phyloP scores from a whole-genome alignment of 2,888 invertebrate species.

The Drosophila flavopinicola region DNA sequence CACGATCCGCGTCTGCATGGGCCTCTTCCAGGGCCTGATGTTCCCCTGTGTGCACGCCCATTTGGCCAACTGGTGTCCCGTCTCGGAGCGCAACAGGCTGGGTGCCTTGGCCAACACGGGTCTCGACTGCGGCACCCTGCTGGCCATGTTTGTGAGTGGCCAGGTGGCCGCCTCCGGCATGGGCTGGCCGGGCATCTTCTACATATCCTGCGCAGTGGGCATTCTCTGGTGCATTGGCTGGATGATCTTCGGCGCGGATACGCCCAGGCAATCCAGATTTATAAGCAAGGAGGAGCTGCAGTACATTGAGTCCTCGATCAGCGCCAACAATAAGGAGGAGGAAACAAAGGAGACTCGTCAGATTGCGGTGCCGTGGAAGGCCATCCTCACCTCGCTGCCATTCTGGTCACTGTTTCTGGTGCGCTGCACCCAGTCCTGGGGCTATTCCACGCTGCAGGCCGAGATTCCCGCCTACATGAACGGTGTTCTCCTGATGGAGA shows the following conservation, averaged over 20 bases:
- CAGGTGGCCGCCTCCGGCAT: conserved; percentile 86
- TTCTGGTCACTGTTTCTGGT: conserved; percentile 86
- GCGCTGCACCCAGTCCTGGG: conserved; percentile 89
- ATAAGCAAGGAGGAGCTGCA: conserved; percentile 86
- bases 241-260: conserved; percentile 86
- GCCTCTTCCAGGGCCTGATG: conserved; percentile 88
- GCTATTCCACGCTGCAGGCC: conserved; percentile 89
- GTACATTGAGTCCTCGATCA: conserved; percentile 86
- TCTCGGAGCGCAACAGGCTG: conserved; percentile 87
- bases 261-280: conserved; percentile 86
- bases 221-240: conserved; percentile 86
- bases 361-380: conserved; percentile 87
- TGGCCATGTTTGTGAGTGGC: conserved; percentile 88
- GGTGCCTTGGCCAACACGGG: conserved; percentile 87
- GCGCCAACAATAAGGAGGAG: conserved; percentile 33
- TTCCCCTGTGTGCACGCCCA: conserved; percentile 88
- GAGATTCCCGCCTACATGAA: conserved; percentile 90
- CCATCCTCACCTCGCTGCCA: conserved; percentile 87
- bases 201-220: conserved; percentile 86
- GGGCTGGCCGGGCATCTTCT: conserved; percentile 89
- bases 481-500: conserved; percentile 86
- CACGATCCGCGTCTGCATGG: conserved; percentile 87
- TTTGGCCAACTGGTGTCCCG: conserved; percentile 89
- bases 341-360: conserved; percentile 18
- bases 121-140: conserved; percentile 88